Percentiles rank a stretch among this genome's conserved stretches.
These are phyloP conservation scores for Choloepus hoffmanni DNA, from an alignment of 2,113 vertebrate genomes.

Conservation along the genomic window DNA sequence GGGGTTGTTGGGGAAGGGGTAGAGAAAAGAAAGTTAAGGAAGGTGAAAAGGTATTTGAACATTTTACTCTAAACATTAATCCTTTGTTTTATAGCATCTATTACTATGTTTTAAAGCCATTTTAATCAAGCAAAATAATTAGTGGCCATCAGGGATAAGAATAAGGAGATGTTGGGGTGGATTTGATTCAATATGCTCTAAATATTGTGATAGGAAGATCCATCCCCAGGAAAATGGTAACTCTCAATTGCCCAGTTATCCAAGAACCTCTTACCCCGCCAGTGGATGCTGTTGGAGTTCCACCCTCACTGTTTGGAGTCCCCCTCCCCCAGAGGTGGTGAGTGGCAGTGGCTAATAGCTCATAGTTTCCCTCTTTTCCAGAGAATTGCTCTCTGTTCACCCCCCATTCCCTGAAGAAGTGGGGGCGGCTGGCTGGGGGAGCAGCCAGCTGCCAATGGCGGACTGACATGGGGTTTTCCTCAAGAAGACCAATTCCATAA, in stretches of 20 bases:
- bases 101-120: background rate
- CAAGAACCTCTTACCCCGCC: background rate
- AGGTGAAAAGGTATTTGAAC: background rate
- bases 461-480: background rate
- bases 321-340: background rate
- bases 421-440: background rate
- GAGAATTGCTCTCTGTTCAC: background rate
- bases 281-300: rapidly evolving
- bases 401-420: background rate
- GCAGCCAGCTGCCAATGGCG: too few species aligned
- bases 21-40: background rate
- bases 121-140: background rate
- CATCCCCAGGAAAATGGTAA: background rate
- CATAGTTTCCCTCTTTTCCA: background rate
- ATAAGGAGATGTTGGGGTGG: background rate
- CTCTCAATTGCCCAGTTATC: too few species aligned
- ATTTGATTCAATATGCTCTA: background rate
- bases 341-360: background rate
- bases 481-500: background rate
- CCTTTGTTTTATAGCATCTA: background rate
- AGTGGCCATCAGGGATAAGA: background rate
- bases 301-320: rapidly evolving
- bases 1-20: background rate
- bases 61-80: background rate
- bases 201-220: background rate